Base-by-base conservation (phyloP, 2,797 vertebrate genomes). In the Danio tinwini region DNA sequence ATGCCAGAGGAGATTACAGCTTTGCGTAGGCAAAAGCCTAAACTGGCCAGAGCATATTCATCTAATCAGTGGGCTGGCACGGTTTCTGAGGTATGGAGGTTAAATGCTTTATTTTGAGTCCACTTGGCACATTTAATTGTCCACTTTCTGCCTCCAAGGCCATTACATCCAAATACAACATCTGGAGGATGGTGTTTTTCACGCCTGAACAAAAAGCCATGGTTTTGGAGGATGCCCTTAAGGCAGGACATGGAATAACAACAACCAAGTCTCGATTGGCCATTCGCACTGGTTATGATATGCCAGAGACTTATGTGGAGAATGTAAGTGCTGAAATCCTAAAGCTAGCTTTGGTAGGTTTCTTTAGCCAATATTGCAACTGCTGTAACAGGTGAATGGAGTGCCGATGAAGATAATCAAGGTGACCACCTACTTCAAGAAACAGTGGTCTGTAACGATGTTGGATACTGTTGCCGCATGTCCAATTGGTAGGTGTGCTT, bases 111-210 rank as follows among this genome's bases (percentile, higher is more conserved):
- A 59, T 59, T 50, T 40, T 39, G 5, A 58, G 13, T 78, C 0
- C 0, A 17, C n/a, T 44, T 42, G 16, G 19, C 14, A 62, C 5
- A n/a, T 49, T 29, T 6, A 7, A 2, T 17, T 39, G 12, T 49
- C 2, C 9, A 29, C 7, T 21, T 0, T 0, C 37, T 2, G 0
- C 2, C 10, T n/a, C 69, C 0, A 47, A 93, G 93, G 50, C 7
- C 1, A 73, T 87, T 12, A 76, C 39, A 7, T 80, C 59, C 3
- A 65, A 37, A 6, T 52, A 71, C 1, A 88, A 89, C 13, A 91
- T 94, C 78, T 94, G 92, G 93, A 94, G 96, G 87, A 82, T 95
- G 58, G 92, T 94, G 0, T 96, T 97, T 86, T 92, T 94, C 80
- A 89, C 91, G 0, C 90, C 92, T 62, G 88, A 89, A 1, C 91